Evolutionary conservation across 2,113 vertebrate species (phyloP).

Genomic region (Galeopterus variegatus): DNA sequence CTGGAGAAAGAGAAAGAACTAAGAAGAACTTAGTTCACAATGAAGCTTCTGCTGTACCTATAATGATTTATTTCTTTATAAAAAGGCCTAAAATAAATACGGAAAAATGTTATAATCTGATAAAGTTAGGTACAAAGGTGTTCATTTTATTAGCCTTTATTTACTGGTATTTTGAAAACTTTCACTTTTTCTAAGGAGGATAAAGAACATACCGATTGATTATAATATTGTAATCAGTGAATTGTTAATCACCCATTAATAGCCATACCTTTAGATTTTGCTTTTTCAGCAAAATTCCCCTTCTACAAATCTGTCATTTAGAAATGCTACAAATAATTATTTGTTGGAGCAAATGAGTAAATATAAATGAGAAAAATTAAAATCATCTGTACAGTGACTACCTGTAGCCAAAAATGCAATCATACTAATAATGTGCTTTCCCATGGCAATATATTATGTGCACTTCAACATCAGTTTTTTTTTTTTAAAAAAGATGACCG

Average conservation of each 20-base stretch:
- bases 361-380: constrained; percentile 1
- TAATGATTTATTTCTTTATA: background rate
- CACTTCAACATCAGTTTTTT: constrained; percentile 11
- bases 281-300: background rate
- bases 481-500: no score
- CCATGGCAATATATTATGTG: background rate
- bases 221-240: background rate
- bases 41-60: background rate
- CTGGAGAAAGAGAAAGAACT: background rate
- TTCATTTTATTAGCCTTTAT: background rate
- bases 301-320: background rate
- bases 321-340: background rate
- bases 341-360: background rate
- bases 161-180: background rate
- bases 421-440: background rate
- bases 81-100: background rate
- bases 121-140: background rate
- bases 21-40: background rate
- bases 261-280: background rate
- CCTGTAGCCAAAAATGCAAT: background rate
- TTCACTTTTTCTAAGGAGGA: background rate
- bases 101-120: background rate
- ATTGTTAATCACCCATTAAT: background rate
- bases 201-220: background rate
- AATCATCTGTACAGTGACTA: background rate